Evolutionary conservation across 2,888 invertebrate species (phyloP).

Genomic region (Agriotes lineatus): DNA sequence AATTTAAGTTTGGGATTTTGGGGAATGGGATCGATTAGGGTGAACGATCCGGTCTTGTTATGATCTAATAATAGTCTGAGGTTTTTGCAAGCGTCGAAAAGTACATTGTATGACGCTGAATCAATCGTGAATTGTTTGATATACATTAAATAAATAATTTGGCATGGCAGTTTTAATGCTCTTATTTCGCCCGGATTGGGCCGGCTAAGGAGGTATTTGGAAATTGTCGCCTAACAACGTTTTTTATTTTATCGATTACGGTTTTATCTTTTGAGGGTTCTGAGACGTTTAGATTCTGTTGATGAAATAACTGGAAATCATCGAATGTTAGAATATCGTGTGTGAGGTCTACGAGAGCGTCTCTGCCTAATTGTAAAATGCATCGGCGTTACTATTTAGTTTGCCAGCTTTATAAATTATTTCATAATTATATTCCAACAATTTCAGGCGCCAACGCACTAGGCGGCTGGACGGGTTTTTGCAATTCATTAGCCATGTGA

Average conservation of each 20-base stretch:
- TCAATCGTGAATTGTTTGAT: slow-evolving; percentile 20
- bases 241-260: neutral
- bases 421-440: no score
- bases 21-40: no score
- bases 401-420: slow-evolving; percentile 17
- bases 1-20: no score
- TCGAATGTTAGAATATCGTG: slow-evolving; percentile 1
- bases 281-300: no score
- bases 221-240: neutral
- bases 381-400: slow-evolving; percentile 24
- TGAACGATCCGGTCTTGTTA: no score
- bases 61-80: no score
- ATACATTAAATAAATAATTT: slow-evolving; percentile 19
- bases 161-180: neutral
- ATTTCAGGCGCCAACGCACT: no score
- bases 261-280: neutral
- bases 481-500: slow-evolving; percentile 15
- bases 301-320: no score
- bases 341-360: no score
- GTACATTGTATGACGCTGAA: slow-evolving; percentile 1
- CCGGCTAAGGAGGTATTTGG: neutral
- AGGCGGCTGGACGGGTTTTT: slow-evolving; percentile 9
- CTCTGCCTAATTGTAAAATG: neutral
- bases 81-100: slow-evolving; percentile 12
- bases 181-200: neutral